Percentiles rank a stretch among this genome's conserved stretches.
These are phyloP conservation scores for Piezodorus guildinii DNA, from an alignment of 1,140 invertebrate genomes.

Conservation along the genomic window DNA sequence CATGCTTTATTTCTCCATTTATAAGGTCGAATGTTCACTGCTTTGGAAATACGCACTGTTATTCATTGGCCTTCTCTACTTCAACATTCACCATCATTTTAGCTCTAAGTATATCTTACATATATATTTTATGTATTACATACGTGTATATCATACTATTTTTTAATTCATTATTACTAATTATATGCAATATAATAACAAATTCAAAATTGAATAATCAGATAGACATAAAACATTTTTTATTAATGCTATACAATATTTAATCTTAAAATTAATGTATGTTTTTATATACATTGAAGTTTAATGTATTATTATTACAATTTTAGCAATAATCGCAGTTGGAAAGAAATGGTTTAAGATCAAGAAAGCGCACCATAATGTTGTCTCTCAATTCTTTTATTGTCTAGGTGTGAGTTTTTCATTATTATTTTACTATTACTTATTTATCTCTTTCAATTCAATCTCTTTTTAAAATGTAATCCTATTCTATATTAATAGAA, in stretches of 20 bases:
- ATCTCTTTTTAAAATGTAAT: no score
- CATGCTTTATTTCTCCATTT: slow-evolving; percentile 60
- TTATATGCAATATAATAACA: no score
- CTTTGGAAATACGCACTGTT: slow-evolving; percentile 60
- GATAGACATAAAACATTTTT: no score
- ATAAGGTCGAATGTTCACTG: slow-evolving; percentile 56
- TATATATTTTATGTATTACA: no score
- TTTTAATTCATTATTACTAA: no score
- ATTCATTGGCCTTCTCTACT: slow-evolving; percentile 65
- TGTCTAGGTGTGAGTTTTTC: not conserved
- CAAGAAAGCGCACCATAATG: not conserved
- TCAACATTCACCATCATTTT: slow-evolving; percentile 55
- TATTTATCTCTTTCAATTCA: no score
- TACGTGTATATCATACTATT: no score
- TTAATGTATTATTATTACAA: not conserved
- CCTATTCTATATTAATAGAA: no score
- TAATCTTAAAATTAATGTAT: no score
- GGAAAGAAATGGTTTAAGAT: not conserved
- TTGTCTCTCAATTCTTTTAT: not conserved
- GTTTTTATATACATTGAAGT: not conserved
- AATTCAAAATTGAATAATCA: no score
- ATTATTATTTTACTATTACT: no score
- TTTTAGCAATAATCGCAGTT: not conserved
- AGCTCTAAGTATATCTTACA: slow-evolving; percentile 41
- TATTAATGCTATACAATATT: no score